Base-by-base conservation (phyloP, 1,140 invertebrate genomes). In the Zaprionus vittiger region DNA sequence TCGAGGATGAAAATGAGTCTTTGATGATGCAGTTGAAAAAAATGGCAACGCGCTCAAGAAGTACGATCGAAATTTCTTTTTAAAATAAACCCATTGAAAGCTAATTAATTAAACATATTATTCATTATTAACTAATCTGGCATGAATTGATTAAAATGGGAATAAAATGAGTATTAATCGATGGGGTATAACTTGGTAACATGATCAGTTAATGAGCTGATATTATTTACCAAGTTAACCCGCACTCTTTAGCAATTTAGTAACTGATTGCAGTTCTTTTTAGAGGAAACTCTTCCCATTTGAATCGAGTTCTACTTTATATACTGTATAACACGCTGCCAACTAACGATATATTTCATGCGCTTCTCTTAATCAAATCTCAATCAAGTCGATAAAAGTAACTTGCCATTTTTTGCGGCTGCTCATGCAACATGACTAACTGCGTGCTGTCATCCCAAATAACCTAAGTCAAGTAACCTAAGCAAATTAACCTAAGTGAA, bases 1-100 rank as follows among this genome's bases (percentile, higher is more conserved):
- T 98, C 89, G 98, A 98, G 94, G 97, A 98, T 93, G 98, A 98
- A 94, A 98, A 98, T 94, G 98, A 98, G 93, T 97, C 96, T 67
- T 94, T 98, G 93, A 95, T 96, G 92, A 94, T 97, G 93, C 97
- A 98, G 94, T 95, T 98, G 91, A 98, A 98, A 95, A 98, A 98
- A 95, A 97, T 98, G 96, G 97, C 97, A 93, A 95, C 95, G 91
- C 96, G 96, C 94, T 95, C 96, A 93, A 95, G 95, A 96, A 96
- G 95, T 96, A 96, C 93, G 95, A 79, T 83, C 72, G 49, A 77
- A 90, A 84, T 72, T 57, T 24, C n/a, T 49, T 34, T 61, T 56
- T 28, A 59, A 77, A 75, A 47, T 73, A 37, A 68, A 56, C 5
- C 47, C 59, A 24, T 28, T 38, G 47, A 22, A 22, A 12, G 20